These are phyloP conservation scores for Itoplectis maculator DNA, from an alignment of 2,888 invertebrate genomes.

Conservation along the genomic window DNA sequence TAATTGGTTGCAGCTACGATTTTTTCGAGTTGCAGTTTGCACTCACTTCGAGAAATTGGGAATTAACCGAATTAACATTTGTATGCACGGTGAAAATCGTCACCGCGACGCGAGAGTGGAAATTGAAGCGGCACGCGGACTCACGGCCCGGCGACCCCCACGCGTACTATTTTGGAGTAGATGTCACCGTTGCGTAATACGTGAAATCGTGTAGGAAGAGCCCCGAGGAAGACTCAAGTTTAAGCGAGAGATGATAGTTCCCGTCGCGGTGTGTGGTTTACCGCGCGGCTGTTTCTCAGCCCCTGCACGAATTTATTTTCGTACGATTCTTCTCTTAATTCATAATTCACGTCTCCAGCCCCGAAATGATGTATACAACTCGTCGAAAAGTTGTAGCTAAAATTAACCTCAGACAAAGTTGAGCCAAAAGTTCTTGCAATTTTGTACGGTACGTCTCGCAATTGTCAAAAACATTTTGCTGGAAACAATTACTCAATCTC, in stretches of 20 bases:
- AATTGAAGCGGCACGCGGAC: constrained; percentile 41
- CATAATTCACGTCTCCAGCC: constrained; percentile 11
- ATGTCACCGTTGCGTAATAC: constrained; percentile 61
- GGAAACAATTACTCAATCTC: no score
- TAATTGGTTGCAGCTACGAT: no score
- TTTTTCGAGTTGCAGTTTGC: no score
- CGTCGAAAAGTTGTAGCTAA: no score
- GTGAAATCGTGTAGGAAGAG: constrained; percentile 33
- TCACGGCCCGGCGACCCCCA: constrained; percentile 67
- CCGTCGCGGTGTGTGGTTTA: constrained; percentile 5
- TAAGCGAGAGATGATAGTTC: constrained; percentile 33
- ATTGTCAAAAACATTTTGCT: no score
- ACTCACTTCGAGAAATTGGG: no score
- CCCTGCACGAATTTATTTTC: constrained; percentile 2
- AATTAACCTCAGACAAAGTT: no score
- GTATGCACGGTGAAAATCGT: constrained; percentile 5
- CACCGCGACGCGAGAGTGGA: constrained; percentile 4
- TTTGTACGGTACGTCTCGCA: no score
- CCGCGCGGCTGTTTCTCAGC: background rate
- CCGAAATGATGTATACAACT: background rate
- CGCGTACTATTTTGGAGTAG: constrained; percentile 79
- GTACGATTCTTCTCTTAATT: constrained; percentile 13
- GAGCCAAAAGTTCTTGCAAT: no score
- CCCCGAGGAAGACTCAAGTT: constrained; percentile 38
- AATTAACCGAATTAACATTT: background rate